Evolutionary conservation across 1,140 invertebrate genomes (phyloP), one percentile per base, ranked within the genome.

Genomic region (Drosophila sproati): DNA sequence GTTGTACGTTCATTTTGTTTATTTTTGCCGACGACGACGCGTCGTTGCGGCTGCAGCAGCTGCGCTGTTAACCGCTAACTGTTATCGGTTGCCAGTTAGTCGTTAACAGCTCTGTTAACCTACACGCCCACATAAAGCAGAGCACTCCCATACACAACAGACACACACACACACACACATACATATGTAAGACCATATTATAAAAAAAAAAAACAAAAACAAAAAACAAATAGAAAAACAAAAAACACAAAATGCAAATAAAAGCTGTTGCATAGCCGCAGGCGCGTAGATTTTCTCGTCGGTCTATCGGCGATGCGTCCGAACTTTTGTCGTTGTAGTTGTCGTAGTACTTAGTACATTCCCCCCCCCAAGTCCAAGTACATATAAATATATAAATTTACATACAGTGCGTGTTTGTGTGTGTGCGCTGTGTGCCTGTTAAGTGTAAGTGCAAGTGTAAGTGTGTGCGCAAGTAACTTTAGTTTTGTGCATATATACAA

Each of bases 1-100:
- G 63, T 77, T 77, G 70, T 77, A 75, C 62, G 66, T 73, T 80
- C 62, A 70, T 80, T 86, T 76, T 86, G 63, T 73, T 77, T 83
- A 61, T 56, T 86, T 76, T 81, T 63, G 69, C 77, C 64, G 60
- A 45, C 31, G 72, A 34, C 45, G 67, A 57, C 52, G 52, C 57
- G 45, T 34, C 43, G 35, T 48, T 56, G 72, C 52, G 51, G 59
- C 51, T 45, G 50, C 34, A 32, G 34, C 35, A 63, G 52, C 57
- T 56, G 5, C n/a, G 50, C 63, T 62, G 56, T 69, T 63, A 50
- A 35, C 12, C 20, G 56, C 31, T 41, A 37, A 41, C 29, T 39
- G 66, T 37, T 61, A 8, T 28, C 47, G 31, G 48, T 63, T 63
- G 34, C 10, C 68, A 35, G 51, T 28, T 43, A 29, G 39, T 29